Evolutionary conservation across 2,113 vertebrate species (phyloP).

Genomic region (Thymallus thymallus): DNA sequence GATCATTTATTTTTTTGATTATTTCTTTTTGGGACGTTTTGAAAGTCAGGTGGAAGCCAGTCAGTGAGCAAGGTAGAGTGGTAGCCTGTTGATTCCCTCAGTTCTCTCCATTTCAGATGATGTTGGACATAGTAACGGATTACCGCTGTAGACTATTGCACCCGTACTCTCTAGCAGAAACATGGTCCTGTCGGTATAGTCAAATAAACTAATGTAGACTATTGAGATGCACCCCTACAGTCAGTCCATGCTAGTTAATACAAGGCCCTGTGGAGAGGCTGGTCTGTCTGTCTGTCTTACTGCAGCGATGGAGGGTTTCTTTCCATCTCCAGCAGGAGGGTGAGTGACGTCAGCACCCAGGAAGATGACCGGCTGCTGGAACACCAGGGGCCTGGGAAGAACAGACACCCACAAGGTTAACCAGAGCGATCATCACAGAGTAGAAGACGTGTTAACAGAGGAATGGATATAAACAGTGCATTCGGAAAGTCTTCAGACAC

Average conservation of each 20-base stretch:
- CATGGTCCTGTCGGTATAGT: too few relatives aligned
- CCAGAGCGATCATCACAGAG: neutral
- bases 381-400: constrained; percentile 86
- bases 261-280: constrained; percentile 75
- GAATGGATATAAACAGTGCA: too few relatives aligned
- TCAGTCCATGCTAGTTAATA: constrained; percentile 33
- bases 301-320: constrained; percentile 97
- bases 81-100: neutral
- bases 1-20: too few relatives aligned
- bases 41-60: neutral
- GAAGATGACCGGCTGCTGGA: constrained; percentile 98
- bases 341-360: constrained; percentile 97
- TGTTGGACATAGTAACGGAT: too few relatives aligned
- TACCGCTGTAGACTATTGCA: too few relatives aligned
- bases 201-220: too few relatives aligned
- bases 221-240: too few relatives aligned
- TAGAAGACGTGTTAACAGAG: too few relatives aligned
- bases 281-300: constrained; percentile 67
- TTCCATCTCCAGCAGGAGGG: constrained; percentile 95
- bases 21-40: too few relatives aligned
- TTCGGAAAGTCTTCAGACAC: too few relatives aligned
- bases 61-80: neutral
- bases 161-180: too few relatives aligned
- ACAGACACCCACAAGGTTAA: neutral
- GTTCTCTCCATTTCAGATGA: too few relatives aligned